These are phyloP conservation scores for Riptortus pedestris DNA, from an alignment of 1,140 invertebrate genomes.

Conservation along the genomic window DNA sequence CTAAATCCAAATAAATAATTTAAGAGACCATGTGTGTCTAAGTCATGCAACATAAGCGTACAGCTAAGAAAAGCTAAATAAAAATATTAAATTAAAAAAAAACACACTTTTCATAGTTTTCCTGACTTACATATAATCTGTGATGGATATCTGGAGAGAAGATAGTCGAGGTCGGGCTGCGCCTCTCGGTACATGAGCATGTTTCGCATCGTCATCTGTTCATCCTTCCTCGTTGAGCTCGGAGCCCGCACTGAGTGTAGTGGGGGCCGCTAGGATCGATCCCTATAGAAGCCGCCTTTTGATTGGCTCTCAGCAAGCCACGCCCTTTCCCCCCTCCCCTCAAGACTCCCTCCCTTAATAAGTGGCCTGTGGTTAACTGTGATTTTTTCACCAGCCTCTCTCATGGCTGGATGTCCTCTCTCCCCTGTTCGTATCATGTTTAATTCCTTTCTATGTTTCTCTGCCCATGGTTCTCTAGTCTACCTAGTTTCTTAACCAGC, in stretches of 20 bases:
- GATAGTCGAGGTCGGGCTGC: constrained; percentile 25
- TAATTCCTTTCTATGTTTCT: too few species aligned
- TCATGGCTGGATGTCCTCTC: too few species aligned
- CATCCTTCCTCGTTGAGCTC: constrained; percentile 2
- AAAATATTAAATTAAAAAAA: too few species aligned
- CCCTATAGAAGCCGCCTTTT: neutral
- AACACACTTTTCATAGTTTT: too few species aligned
- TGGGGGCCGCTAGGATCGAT: constrained; percentile 18
- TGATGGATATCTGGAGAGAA: constrained; percentile 25
- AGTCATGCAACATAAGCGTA: too few species aligned
- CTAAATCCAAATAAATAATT: too few species aligned
- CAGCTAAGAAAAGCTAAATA: too few species aligned
- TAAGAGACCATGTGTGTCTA: too few species aligned
- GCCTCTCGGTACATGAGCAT: constrained; percentile 25
- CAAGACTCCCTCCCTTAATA: constrained; percentile 4
- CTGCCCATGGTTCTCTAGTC: too few species aligned
- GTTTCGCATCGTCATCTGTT: constrained; percentile 24
- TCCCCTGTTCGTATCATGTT: too few species aligned
- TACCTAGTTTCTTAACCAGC: too few species aligned
- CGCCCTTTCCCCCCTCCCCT: constrained; percentile 10
- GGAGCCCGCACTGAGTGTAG: neutral
- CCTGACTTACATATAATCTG: constrained; percentile 26
- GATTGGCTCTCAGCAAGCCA: neutral
- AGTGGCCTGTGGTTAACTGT: neutral
- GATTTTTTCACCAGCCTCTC: neutral